Evolutionary conservation across 2,888 invertebrate genomes (phyloP), one percentile per base, ranked within the genome.

Genomic region (Margaritifera margaritifera): DNA sequence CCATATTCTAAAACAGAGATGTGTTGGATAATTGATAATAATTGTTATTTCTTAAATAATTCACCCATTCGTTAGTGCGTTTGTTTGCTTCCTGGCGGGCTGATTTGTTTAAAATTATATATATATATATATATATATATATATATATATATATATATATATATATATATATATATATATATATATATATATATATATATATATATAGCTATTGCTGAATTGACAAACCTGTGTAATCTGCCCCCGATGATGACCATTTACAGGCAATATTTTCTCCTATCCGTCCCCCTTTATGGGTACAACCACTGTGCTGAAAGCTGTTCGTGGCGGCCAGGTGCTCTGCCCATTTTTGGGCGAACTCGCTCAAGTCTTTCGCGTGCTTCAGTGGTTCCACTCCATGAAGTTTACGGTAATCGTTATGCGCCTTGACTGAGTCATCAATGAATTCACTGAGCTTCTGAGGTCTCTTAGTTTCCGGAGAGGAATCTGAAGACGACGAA

Each of bases 291-390:
- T 95, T 93, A 82, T 94, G 94, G 63, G 93, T 92, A 88, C 94
- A 94, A 88, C 93, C 94, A 78, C 94, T 92, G 73, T 90, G 89
- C 89, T 95, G 94, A 90, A 95, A 94, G 82, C 93, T 93, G 87
- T 95, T 94, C 5, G 94, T 94, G 88, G 94, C 94, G 19, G 95
- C 95, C 83, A 96, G 90, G 84, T 95, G 94, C 89, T 96, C 95
- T 6, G 96, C 96, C 95, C 95, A 96, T 56, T 94, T 94, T 90
- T 96, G 96, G 20, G 91, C 91, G 66, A 85, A 80, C 42, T 82
- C 82, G 24, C 82, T 81, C 58, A 91, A 80, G 58, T 90, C 89
- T 55, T 80, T 78, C 31, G 80, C 80, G 67, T 84, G 82, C 42
- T 77, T 81, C 8, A 87, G 74, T 59, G 75, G 62, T 15, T 77